Evolutionary conservation across 2,113 vertebrate species (phyloP), one percentile per base, ranked within the genome.

Genomic region (Theristicus caerulescens): DNA sequence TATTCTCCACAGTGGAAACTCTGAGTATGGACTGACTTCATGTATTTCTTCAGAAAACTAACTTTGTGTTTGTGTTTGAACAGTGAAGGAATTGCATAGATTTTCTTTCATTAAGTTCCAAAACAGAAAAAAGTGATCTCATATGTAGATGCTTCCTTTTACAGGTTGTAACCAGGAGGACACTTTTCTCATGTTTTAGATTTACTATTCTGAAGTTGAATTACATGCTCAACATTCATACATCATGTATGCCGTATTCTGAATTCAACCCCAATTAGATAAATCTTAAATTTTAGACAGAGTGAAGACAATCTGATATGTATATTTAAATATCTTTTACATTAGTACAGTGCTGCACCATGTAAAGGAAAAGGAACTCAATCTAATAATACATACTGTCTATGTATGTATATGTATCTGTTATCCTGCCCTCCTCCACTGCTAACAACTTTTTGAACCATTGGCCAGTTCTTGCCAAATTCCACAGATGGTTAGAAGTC

Each of bases 401-500:
- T 94, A 16, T 80, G 42, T 42, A 72, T 47, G 36, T 81, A 17
- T 82, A 22, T 65, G 29, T 96, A 3, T 93, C 54, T 86, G 54
- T 86, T 94, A 83, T 78, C 34, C 26, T 78, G 26, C 54, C 40
- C 80, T 95, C 79, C 91, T 92, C 67, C 91, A 66, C 59, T 83
- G 38, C 36, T 81, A 78, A 81, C 64, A 94, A 77, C 22, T 92
- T 94, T 79, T 69, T 65, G 61, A 88, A 94, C 86, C 80, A 52
- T 92, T 90, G 88, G 71, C 62, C 62, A 76, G 16, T 61, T 86
- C 82, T 94, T 97, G 94, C 91, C 88, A 96, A 95, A 52, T 86
- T 94, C 64, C 64, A 78, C 95, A 97, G 93, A 94, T 95, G 88
- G 79, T 66, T 97, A 38, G 67, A 81, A 91, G 25, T 55, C 86